Conservation (phyloP, 1,140 invertebrate genomes). For the Coelopa frigida region DNA sequence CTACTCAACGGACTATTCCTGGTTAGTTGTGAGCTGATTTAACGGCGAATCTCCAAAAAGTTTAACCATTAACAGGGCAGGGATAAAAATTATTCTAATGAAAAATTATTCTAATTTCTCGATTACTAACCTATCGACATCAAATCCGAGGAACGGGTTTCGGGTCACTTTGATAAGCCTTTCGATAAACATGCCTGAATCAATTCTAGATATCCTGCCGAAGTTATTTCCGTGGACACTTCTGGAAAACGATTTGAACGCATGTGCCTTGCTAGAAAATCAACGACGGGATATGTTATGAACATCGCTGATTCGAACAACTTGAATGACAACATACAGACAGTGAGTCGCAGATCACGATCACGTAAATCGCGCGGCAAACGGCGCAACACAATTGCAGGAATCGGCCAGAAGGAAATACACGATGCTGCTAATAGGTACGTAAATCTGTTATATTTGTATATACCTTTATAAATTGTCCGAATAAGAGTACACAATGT, state of each 20-base stretch:
- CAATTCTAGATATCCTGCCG: slow-evolving; percentile 73
- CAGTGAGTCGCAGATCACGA: slow-evolving; percentile 62
- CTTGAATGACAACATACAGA: slow-evolving; percentile 48
- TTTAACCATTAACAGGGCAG: no score
- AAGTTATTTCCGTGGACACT: slow-evolving; percentile 80
- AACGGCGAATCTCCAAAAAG: no score
- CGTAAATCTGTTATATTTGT: slow-evolving; percentile 38
- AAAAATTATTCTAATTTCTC: no score
- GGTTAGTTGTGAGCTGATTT: no score
- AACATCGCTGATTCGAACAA: slow-evolving; percentile 37
- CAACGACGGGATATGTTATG: slow-evolving; percentile 50
- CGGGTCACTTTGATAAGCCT: no score
- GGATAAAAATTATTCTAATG: no score
- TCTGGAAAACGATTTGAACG: slow-evolving; percentile 77
- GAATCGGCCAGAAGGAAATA: slow-evolving; percentile 80
- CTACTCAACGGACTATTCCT: no score
- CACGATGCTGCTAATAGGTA: slow-evolving; percentile 70
- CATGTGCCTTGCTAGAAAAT: slow-evolving; percentile 75
- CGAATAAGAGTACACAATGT: slow-evolving; percentile 2
- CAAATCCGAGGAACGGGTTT: no score
- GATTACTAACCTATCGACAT: no score
- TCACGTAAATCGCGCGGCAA: slow-evolving; percentile 68
- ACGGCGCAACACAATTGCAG: slow-evolving; percentile 82
- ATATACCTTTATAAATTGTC: neutral
- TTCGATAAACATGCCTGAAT: no score